Evolutionary conservation across 2,888 invertebrate species (phyloP), one percentile per base, ranked within the genome.

Genomic region (Pseudococcus jackbeardsleyi): DNA sequence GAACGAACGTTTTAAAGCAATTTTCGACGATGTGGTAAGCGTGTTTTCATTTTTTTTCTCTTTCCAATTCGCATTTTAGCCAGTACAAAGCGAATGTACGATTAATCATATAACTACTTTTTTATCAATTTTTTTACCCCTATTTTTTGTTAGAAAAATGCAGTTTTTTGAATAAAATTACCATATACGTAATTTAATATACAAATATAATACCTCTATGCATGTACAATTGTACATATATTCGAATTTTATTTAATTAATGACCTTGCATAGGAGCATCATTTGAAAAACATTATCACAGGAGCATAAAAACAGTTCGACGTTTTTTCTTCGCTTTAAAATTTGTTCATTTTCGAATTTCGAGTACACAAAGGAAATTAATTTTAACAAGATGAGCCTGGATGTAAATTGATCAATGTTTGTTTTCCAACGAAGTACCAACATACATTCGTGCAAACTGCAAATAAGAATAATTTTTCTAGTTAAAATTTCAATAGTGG

Each of bases 1-100:
- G 17, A 87, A 88, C 72, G 89, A 89, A 19, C 87, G 89, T 12
- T 89, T 89, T 50, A 89, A 89, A 88, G 85, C 89, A 22, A 89
- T 89, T 50, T 89, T 89, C 26, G 84, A 89, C 19, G 88, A 88
- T 17, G 88, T 88, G 26, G 89, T 89, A 88, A 86, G 89, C 89
- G 54, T 15, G 82, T 82, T 64, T 64, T 64, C 22, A 22, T 22
- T 19, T 64, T 11, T n/a, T 22, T 64, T 64, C n/a, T 22, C 9
- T 64, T 42, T 42, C 42, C 5, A 50, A 50, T 50, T 50, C 15
- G 48, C n/a, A 59, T 59, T 59, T 59, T n/a, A 5, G 42, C 42
- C 5, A 8, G 42, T 42, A 42, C 42, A 9, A 42, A 42, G 42
- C 42, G 42, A 42, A 42, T 9, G 7, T 42, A 8, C 9, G 8